These are phyloP conservation scores for Euclidia mi DNA, from an alignment of 2,888 invertebrate species.

Conservation along the genomic window DNA sequence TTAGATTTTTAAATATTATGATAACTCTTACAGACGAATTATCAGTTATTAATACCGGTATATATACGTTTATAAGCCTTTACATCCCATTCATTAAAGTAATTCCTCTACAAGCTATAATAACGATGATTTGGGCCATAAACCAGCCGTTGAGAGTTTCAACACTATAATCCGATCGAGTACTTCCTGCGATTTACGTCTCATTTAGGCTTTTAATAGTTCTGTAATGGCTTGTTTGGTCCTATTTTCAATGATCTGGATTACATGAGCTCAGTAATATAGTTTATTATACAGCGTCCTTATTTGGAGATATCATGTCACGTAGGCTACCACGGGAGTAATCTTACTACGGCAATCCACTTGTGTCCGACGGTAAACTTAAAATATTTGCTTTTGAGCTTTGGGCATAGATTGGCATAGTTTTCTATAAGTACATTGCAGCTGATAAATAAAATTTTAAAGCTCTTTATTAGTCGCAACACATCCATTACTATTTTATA, in stretches of 20 bases:
- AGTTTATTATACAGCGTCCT: neutral
- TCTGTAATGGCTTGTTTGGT: slow-evolving; percentile 11
- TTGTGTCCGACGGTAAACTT: too few relatives aligned
- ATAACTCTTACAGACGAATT: too few relatives aligned
- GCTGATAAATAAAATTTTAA: too few relatives aligned
- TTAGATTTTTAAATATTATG: too few relatives aligned
- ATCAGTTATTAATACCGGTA: too few relatives aligned
- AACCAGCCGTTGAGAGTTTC: slow-evolving; percentile 14
- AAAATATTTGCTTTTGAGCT: too few relatives aligned
- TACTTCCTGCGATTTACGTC: slow-evolving; percentile 30
- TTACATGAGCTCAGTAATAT: slow-evolving; percentile 17
- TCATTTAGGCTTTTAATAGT: slow-evolving; percentile 18
- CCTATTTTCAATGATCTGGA: slow-evolving; percentile 7
- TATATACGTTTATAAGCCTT: neutral
- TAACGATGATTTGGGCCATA: slow-evolving; percentile 19
- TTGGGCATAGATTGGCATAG: too few relatives aligned
- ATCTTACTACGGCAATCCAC: too few relatives aligned
- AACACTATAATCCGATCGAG: slow-evolving; percentile 10
- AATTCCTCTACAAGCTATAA: slow-evolving; percentile 11
- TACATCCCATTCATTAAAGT: slow-evolving; percentile 13
- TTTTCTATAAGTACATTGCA: too few relatives aligned
- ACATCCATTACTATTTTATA: too few relatives aligned
- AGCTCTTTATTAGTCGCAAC: too few relatives aligned
- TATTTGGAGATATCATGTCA: neutral
- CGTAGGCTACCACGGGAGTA: neutral